Percentiles rank a stretch among this genome's conserved stretches.
These are phyloP conservation scores for Mesorhabditis spiculigera DNA, from an alignment of 2,888 invertebrate species.

Conservation along the genomic window DNA sequence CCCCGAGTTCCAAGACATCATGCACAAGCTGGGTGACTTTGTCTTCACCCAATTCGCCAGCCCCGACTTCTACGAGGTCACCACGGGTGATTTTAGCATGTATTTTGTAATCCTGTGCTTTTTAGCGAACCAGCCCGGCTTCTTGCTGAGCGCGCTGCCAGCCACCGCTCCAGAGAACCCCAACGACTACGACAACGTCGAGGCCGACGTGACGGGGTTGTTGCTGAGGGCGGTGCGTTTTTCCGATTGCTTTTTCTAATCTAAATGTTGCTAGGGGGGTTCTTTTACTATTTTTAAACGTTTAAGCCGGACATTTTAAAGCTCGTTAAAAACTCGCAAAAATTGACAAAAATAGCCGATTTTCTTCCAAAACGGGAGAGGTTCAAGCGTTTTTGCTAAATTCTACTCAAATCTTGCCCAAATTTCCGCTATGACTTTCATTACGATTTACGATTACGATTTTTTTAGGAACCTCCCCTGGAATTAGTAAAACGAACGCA, in stretches of 20 bases:
- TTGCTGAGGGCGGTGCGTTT: neutral
- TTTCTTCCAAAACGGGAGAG: too few species aligned
- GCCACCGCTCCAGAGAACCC: neutral
- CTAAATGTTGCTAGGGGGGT: neutral
- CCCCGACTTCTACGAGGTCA: neutral
- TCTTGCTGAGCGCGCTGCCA: conserved; percentile 4
- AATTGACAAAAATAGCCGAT: too few species aligned
- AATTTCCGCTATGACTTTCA: too few species aligned
- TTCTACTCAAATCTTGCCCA: too few species aligned
- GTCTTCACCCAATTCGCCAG: neutral
- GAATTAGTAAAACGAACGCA: too few species aligned
- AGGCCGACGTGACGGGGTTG: neutral
- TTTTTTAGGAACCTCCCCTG: too few species aligned
- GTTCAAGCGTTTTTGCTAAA: too few species aligned
- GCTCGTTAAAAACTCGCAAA: too few species aligned
- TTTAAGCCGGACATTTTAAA: too few species aligned
- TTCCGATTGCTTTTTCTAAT: neutral
- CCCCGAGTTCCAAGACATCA: neutral
- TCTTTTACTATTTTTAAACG: neutral
- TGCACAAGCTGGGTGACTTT: neutral
- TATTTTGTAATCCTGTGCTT: neutral
- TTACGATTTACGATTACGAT: too few species aligned
- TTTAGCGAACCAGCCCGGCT: neutral
- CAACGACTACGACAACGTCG: neutral
- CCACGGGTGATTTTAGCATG: neutral